These are phyloP conservation scores for Tauraco erythrolophus DNA, from an alignment of 2,113 vertebrate genomes.

Conservation along the genomic window DNA sequence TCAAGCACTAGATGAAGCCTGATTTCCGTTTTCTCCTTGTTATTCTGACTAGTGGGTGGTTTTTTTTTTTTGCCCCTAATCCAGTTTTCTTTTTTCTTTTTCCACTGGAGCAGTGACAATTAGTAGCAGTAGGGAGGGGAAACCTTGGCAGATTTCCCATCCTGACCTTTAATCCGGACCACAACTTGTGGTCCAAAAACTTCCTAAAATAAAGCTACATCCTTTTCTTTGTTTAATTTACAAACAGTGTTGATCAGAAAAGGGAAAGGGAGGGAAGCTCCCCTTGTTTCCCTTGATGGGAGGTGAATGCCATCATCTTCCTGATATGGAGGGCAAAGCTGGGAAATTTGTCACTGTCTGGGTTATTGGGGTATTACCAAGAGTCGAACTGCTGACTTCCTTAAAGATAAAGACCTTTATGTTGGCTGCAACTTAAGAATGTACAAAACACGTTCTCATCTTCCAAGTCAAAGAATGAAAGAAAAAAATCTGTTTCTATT, in stretches of 20 bases:
- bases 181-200: conserved; percentile 5
- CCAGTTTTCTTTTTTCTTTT: conserved; percentile 10
- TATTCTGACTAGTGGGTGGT: conserved; percentile 22
- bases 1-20: conserved; percentile 19
- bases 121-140: conserved; percentile 42
- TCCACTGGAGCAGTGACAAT: conserved; percentile 57
- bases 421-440: conserved; percentile 41
- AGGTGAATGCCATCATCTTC: not conserved
- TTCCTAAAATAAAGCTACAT: conserved; percentile 42
- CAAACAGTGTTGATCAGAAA: conserved; percentile 1
- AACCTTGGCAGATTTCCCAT: conserved; percentile 48
- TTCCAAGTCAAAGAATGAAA: conserved; percentile 28
- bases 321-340: not conserved
- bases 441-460: conserved; percentile 31
- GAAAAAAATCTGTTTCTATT: conserved; percentile 10
- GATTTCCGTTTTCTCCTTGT: not conserved
- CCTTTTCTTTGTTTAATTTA: conserved; percentile 48
- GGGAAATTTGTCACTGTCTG: conserved; percentile 12
- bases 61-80: not conserved
- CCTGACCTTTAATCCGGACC: conserved; percentile 37
- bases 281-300: not conserved
- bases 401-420: conserved; percentile 57
- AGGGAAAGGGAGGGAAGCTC: not conserved
- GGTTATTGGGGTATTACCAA: not conserved
- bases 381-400: conserved; percentile 14